Percentiles rank a stretch among this genome's conserved stretches.
These are phyloP conservation scores for Malaclemys terrapin DNA, from an alignment of 2,113 vertebrate genomes.

Conservation along the genomic window DNA sequence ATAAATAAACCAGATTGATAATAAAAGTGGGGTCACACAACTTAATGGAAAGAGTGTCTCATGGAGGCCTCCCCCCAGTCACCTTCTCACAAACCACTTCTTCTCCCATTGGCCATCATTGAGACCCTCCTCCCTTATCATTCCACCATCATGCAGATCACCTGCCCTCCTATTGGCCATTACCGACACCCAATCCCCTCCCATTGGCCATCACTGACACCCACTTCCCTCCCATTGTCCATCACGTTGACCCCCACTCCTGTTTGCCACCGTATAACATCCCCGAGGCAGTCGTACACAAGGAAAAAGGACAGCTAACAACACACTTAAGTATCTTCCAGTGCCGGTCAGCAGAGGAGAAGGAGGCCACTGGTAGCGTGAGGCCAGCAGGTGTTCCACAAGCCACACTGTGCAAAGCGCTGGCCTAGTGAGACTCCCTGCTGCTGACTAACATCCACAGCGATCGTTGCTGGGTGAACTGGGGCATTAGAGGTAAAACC, in stretches of 20 bases:
- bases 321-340: background rate
- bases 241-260: background rate
- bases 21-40: background rate
- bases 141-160: background rate
- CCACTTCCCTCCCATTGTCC: too few relatives aligned
- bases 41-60: background rate
- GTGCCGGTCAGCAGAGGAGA: background rate
- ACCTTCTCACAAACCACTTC: background rate
- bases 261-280: background rate
- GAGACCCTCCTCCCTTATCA: background rate
- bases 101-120: background rate
- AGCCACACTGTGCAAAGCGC: background rate
- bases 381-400: background rate
- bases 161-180: background rate
- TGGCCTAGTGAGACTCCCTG: background rate
- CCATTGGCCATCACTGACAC: background rate
- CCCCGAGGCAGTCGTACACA: background rate
- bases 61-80: background rate
- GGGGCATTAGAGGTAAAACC: background rate
- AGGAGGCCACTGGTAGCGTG: background rate
- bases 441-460: background rate
- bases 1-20: background rate
- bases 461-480: too few relatives aligned
- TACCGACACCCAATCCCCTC: background rate
- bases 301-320: background rate